These are phyloP conservation scores for Musca domestica DNA, from an alignment of 1,140 invertebrate species.

Conservation along the genomic window DNA sequence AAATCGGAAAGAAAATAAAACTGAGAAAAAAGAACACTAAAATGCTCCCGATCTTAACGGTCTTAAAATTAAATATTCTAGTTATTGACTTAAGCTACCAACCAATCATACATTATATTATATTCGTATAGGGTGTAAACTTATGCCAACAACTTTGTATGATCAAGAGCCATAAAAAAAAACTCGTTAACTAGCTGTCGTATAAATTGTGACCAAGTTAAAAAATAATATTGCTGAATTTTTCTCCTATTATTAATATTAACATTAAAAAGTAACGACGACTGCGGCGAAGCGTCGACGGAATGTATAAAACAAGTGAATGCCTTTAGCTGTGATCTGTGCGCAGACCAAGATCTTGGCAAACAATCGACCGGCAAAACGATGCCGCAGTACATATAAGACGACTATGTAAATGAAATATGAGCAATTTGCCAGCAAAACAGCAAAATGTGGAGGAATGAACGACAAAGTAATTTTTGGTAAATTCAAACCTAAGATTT, in stretches of 20 bases:
- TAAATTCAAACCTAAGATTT: neutral
- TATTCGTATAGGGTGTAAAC: too few relatives aligned
- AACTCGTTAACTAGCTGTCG: slow-evolving; percentile 20
- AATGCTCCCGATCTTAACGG: too few relatives aligned
- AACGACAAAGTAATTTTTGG: slow-evolving; percentile 13
- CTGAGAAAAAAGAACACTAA: too few relatives aligned
- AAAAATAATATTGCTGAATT: slow-evolving; percentile 13
- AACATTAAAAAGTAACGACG: slow-evolving; percentile 3
- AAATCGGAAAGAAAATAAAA: too few relatives aligned
- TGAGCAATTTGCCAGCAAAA: slow-evolving; percentile 12
- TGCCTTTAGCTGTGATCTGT: neutral
- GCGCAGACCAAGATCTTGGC: neutral
- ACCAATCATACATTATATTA: too few relatives aligned
- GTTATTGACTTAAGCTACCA: too few relatives aligned
- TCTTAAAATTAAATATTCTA: too few relatives aligned
- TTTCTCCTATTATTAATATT: neutral
- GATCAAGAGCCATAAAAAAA: neutral
- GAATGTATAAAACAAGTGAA: slow-evolving; percentile 6
- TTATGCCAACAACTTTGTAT: too few relatives aligned
- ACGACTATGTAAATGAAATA: slow-evolving; percentile 15
- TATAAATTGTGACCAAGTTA: slow-evolving; percentile 21
- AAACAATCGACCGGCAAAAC: neutral
- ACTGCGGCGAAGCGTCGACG: neutral
- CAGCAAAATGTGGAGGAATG: neutral
- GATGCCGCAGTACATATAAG: slow-evolving; percentile 7